Percentiles rank a stretch among this genome's conserved stretches.
These are phyloP conservation scores for Ypsolopha scabrella DNA, from an alignment of 2,888 invertebrate genomes.

Conservation along the genomic window DNA sequence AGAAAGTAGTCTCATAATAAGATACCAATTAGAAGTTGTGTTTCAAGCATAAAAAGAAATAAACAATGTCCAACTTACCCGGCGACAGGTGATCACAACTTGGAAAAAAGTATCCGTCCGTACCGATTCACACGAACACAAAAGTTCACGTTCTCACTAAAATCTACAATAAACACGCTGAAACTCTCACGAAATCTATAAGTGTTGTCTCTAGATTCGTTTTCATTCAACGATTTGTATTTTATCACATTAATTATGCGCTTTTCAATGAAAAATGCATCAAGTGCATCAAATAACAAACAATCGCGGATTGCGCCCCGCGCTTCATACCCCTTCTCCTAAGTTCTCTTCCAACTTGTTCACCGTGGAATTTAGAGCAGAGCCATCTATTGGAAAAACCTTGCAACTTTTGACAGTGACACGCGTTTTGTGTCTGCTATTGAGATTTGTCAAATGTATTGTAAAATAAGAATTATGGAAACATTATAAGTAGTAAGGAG, in stretches of 20 bases:
- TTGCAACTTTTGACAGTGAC: constrained; percentile 1
- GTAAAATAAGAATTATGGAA: no score
- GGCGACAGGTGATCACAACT: constrained; percentile 43
- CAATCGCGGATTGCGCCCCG: not conserved
- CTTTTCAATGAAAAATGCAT: constrained; percentile 18
- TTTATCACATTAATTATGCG: constrained; percentile 4
- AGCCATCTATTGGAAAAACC: constrained; percentile 8
- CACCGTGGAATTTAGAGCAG: constrained; percentile 6
- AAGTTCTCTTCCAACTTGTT: no score
- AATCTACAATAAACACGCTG: not conserved
- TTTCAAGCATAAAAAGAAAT: constrained; percentile 5
- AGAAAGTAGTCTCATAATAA: no score
- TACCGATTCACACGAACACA: constrained; percentile 17
- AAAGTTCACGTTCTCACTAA: constrained; percentile 15
- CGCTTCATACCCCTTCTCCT: not conserved
- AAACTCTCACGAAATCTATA: not conserved
- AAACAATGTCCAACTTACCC: constrained; percentile 29
- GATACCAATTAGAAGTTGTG: no score
- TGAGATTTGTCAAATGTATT: no score
- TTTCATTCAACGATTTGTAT: not conserved
- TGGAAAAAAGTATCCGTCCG: constrained; percentile 9
- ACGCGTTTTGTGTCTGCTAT: constrained; percentile 6
- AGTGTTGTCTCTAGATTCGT: not conserved
- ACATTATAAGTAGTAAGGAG: no score
- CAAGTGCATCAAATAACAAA: constrained; percentile 16